A percentile compares a stretch with the other conserved stretches of the same genome.
Conservation (phyloP, 2,797 vertebrate genomes). For the Valencia hispanica region DNA sequence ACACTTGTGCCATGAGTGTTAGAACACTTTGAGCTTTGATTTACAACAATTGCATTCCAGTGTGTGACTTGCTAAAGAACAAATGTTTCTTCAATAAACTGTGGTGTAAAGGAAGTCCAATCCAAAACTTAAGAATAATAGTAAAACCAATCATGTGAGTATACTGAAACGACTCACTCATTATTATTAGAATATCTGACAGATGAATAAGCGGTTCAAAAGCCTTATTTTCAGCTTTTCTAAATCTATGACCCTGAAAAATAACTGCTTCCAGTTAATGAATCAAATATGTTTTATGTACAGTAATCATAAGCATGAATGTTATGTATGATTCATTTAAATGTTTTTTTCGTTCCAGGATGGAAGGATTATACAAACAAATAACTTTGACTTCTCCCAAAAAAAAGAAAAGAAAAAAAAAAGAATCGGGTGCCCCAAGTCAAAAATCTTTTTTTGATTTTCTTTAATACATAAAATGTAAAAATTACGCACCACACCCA, state of each 20-base stretch:
- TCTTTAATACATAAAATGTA: neutral
- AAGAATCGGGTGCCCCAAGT: neutral
- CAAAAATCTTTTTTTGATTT: neutral
- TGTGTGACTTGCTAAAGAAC: neutral
- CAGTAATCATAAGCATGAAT: neutral
- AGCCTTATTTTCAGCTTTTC: neutral
- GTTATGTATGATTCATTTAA: neutral
- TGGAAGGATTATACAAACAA: neutral
- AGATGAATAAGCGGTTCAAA: neutral
- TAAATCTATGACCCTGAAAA: neutral
- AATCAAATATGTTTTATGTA: neutral
- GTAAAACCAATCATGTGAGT: neutral
- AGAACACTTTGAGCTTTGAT: slow-evolving; percentile 3
- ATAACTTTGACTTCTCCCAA: neutral
- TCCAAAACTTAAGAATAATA: neutral
- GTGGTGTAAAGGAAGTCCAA: neutral
- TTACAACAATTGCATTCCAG: slow-evolving; percentile 8
- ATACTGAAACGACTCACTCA: neutral
- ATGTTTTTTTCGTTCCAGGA: neutral
- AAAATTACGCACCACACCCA: neutral
- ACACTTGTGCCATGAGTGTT: slow-evolving; percentile 16
- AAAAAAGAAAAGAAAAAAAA: neutral
- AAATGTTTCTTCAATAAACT: neutral
- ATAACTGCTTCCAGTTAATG: neutral
- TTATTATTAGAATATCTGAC: neutral